Base-by-base conservation (phyloP, 1,140 invertebrate species). In the Homarus americanus region DNA sequence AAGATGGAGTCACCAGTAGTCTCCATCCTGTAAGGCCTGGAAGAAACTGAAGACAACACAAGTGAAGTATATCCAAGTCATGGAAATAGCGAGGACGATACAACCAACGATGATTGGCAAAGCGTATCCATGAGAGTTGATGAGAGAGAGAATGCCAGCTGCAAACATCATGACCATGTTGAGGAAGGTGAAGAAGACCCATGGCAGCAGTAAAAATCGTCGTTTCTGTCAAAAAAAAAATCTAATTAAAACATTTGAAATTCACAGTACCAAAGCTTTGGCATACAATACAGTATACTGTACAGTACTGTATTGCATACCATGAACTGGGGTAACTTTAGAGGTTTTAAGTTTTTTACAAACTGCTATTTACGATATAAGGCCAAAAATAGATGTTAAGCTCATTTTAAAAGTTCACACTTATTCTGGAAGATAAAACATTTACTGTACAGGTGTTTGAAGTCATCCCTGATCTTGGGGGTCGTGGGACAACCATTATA, bases 1-100 rank as follows among this genome's bases (percentile, higher is more conserved):
- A 32, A 2, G 80, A 82, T 32, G 34, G 34, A 49, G 78, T 93
- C 92, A 93, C 92, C 92, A 93, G 73, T 93, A 93, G 12, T 93
- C 92, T 17, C 92, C 92, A 78, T 91, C 86, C 49, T 93, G 92
- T 2, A 93, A 49, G 38, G 92, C 92, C 38, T 93, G 92, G 91
- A 93, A 93, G 92, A 93, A 93, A 76, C 91, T 90, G 58, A 93
- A 93, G 38, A 93, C 92, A 34, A 93, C 91, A 73, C 87, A 91
- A 1, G 87, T 87, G 91, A 93, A 93, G 78, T 93, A 93, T 34
- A 93, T 91, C 92, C 92, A 93, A 12, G 58, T 76, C 28, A 79
- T 58, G 75, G 86, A 82, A 49, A 93, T 93, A 82, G 44, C 9
- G 24, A 93, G 86, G 15, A 91, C 91, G 75, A 93, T 87, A 72